phyloP scores from a whole-genome alignment of 1,140 invertebrate genomes.

The Aethina tumida region DNA sequence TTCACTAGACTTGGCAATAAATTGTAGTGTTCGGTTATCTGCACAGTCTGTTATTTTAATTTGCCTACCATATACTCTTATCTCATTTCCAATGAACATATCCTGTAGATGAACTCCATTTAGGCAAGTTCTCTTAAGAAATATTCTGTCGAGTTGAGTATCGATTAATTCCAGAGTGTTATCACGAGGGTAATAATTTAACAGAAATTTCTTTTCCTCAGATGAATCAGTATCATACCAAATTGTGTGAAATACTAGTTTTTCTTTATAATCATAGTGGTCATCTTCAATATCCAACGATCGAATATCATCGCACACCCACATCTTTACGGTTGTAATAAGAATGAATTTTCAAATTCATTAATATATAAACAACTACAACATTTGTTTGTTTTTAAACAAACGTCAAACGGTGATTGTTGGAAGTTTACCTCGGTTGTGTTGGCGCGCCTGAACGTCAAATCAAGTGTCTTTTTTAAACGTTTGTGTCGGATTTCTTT shows the following conservation, averaged over 20 bases:
- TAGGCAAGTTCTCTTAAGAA: constrained; percentile 52
- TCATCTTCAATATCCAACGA: too few species aligned
- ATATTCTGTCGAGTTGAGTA: constrained; percentile 48
- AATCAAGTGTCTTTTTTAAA: too few species aligned
- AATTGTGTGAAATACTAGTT: constrained; percentile 40
- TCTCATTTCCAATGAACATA: constrained; percentile 55
- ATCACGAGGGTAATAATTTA: constrained; percentile 57
- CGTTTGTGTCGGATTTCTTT: too few species aligned
- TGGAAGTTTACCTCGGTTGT: too few species aligned
- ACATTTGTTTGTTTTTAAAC: too few species aligned
- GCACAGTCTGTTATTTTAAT: constrained; percentile 58
- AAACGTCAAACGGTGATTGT: too few species aligned
- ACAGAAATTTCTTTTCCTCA: constrained; percentile 50
- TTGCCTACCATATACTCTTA: constrained; percentile 57
- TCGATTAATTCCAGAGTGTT: constrained; percentile 63
- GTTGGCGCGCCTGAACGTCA: too few species aligned
- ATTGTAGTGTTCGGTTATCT: constrained; percentile 45
- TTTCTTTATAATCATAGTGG: constrained; percentile 32
- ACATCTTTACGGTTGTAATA: too few species aligned
- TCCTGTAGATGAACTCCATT: constrained; percentile 47
- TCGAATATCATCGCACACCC: too few species aligned
- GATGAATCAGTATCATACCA: constrained; percentile 62
- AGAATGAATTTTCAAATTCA: too few species aligned
- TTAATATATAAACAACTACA: too few species aligned
- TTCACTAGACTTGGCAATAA: constrained; percentile 38